Evolutionary conservation across 2,113 vertebrate genomes (phyloP), one percentile per base, ranked within the genome.

Genomic region (Pelobates fuscus): DNA sequence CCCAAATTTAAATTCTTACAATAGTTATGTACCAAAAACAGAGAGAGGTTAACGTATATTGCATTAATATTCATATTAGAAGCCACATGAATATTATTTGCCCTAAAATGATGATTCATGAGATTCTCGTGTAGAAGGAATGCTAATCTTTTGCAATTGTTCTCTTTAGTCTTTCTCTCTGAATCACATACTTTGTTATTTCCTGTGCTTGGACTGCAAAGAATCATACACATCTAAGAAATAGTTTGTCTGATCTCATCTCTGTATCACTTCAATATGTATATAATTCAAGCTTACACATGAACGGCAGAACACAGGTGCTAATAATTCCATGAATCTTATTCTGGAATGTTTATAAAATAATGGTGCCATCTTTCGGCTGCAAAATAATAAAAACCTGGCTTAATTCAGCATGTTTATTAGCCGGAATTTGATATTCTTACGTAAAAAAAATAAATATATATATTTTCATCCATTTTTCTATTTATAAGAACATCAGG

Each of bases 161-260:
- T 76, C 64, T 7, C 37, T 67, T 37, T 44, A 27, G 20, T 66
- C 71, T 37, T 68, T 67, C 72, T 59, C 52, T 27, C 43, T 63
- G 54, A 76, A 66, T 67, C 65, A 52, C 41, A 68, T 60, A 61
- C n/a, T 76, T 75, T 29, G 21, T 52, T 64, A 59, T 49, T 76
- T 76, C 72, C 72, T 60, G 72, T n/a, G 55, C 30, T 64, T 76
- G 72, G 46, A 24, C 24, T 21, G 25, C 54, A 64, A 76, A 67
- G 64, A 76, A 46, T 59, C 65, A 44, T 59, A 43, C 65, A 68
- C 64, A 61, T 76, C 64, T 76, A 76, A 68, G 64, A 64, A 76
- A 76, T 49, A 67, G 67, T 76, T 76, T 61, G 73, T 76, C 73
- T 76, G 73, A 76, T 76, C 73, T 76, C 73, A 76, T 76, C 37